phyloP scores from a whole-genome alignment of 1,140 invertebrate genomes.

The Trypoxylus dichotomus region DNA sequence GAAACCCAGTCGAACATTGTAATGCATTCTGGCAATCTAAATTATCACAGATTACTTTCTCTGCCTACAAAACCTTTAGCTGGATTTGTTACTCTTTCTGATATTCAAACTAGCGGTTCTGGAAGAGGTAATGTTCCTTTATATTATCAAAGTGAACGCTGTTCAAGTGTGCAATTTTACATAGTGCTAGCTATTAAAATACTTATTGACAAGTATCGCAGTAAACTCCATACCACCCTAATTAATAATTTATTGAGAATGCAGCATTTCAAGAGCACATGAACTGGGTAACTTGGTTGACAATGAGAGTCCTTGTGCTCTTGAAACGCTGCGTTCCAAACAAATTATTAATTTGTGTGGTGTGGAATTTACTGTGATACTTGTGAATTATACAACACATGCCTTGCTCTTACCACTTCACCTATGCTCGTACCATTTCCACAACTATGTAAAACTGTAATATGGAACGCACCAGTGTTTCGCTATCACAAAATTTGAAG shows the following conservation, averaged over 20 bases:
- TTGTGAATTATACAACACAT: too few relatives aligned
- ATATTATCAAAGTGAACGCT: neutral
- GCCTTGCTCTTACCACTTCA: neutral
- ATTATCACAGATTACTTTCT: slow-evolving; percentile 56
- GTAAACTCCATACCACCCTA: too few relatives aligned
- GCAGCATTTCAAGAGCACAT: too few relatives aligned
- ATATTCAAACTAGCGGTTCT: slow-evolving; percentile 50
- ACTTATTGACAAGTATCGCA: too few relatives aligned
- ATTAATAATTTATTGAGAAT: too few relatives aligned
- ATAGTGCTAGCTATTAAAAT: neutral
- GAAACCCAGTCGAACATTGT: slow-evolving; percentile 60
- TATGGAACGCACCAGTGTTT: neutral
- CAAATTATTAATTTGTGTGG: too few relatives aligned
- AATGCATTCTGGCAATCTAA: slow-evolving; percentile 58
- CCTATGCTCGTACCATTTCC: neutral
- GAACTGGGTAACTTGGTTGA: too few relatives aligned
- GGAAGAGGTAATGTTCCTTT: neutral
- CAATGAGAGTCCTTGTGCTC: too few relatives aligned
- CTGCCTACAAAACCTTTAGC: slow-evolving; percentile 63
- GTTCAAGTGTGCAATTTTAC: neutral
- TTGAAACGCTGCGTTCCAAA: too few relatives aligned
- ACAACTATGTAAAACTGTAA: neutral
- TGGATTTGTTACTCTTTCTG: slow-evolving; percentile 57
- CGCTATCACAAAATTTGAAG: neutral
- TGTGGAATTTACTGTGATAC: too few relatives aligned